phyloP scores from a whole-genome alignment of 2,888 invertebrate genomes.

The Drosophila meridionalis region DNA sequence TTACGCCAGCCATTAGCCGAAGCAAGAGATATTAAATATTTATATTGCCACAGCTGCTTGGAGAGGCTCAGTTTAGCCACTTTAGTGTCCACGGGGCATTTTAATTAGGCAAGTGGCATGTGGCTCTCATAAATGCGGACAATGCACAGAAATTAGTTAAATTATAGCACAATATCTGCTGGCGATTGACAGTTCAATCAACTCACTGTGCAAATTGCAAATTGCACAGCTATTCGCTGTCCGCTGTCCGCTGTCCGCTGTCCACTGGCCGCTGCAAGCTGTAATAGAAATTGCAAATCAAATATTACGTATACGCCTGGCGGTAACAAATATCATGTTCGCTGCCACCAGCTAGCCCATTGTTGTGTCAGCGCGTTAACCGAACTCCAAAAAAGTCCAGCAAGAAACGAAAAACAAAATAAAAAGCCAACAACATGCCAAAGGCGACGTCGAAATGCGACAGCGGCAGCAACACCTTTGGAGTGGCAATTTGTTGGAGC shows the following conservation, averaged over 20 bases:
- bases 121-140: constrained; percentile 67
- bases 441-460: constrained; percentile 52
- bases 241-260: neutral
- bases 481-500: constrained; percentile 79
- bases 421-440: constrained; percentile 57
- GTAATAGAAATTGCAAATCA: constrained; percentile 69
- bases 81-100: constrained; percentile 37
- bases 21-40: constrained; percentile 63
- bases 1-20: constrained; percentile 53
- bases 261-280: constrained; percentile 13
- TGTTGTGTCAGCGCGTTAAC: constrained; percentile 72
- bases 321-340: constrained; percentile 42
- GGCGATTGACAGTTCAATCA: constrained; percentile 76
- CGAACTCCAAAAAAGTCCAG: constrained; percentile 49
- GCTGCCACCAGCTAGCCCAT: constrained; percentile 56
- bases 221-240: constrained; percentile 10
- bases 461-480: constrained; percentile 76
- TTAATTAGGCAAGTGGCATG: constrained; percentile 73
- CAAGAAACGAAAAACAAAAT: constrained; percentile 17
- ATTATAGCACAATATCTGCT: constrained; percentile 59
- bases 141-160: constrained; percentile 62
- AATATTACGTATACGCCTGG: constrained; percentile 72
- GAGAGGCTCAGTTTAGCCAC: constrained; percentile 15
- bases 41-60: constrained; percentile 44
- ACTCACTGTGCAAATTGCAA: constrained; percentile 54